phyloP scores from a whole-genome alignment of 2,113 vertebrate species.

The Tetrao urogallus region DNA sequence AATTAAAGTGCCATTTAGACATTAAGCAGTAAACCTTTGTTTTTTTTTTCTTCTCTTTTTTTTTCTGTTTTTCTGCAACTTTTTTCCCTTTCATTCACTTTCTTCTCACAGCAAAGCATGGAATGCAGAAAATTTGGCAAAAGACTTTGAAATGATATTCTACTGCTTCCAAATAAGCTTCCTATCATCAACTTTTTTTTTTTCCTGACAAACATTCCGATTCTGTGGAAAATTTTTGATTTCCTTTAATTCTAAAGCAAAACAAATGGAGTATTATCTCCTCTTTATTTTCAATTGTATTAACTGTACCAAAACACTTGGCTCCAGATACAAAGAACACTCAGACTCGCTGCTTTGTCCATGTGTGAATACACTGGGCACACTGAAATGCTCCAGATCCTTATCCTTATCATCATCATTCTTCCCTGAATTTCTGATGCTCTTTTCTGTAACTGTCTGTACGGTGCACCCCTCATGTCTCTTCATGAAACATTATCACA shows the following conservation, averaged over 20 bases:
- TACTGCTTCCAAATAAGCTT: not conserved
- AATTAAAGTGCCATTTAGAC: not conserved
- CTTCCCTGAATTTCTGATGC: not conserved
- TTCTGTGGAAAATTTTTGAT: not conserved
- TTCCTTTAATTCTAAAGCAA: not conserved
- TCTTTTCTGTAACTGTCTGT: not conserved
- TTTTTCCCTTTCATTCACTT: not conserved
- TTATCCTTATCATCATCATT: conserved; percentile 4
- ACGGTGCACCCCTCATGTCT: not conserved
- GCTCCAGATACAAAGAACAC: not conserved
- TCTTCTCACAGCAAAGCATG: not conserved
- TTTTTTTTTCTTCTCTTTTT: no score
- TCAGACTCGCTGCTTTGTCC: not conserved
- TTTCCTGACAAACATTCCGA: not conserved
- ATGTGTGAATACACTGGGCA: not conserved
- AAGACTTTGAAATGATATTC: not conserved
- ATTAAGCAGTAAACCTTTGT: not conserved
- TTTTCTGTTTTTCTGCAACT: not conserved
- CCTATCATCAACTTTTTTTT: not conserved
- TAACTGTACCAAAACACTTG: conserved; percentile 16
- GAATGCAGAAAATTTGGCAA: not conserved
- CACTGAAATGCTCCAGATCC: not conserved
- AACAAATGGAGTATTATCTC: not conserved
- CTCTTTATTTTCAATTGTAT: conserved; percentile 7
- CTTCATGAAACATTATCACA: conserved; percentile 20